These are phyloP conservation scores for Coregonus clupeaformis DNA, from an alignment of 2,113 vertebrate species.

Conservation along the genomic window DNA sequence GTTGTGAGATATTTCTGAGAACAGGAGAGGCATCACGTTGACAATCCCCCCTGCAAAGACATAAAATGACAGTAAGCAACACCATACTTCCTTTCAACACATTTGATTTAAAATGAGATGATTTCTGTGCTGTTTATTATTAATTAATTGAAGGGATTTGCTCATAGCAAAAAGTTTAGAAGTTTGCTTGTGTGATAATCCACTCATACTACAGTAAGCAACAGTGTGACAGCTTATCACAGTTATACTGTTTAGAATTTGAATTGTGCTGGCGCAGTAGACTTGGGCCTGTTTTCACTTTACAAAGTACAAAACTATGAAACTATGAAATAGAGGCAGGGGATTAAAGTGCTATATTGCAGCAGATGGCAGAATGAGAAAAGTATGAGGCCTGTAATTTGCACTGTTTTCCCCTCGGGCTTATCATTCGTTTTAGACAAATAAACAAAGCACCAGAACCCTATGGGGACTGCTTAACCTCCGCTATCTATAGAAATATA, in stretches of 20 bases:
- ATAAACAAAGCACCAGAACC: background rate
- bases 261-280: conserved; percentile 20
- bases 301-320: conserved; percentile 19
- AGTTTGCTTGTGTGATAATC: too few relatives aligned
- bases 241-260: conserved; percentile 6
- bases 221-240: too few relatives aligned
- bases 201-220: too few relatives aligned
- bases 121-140: too few relatives aligned
- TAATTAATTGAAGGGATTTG: too few relatives aligned
- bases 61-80: conserved; percentile 21
- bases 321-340: conserved; percentile 29
- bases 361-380: conserved; percentile 41
- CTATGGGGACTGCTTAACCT: conserved; percentile 1
- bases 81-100: background rate
- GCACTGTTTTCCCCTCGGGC: background rate
- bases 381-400: conserved; percentile 47
- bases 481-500: background rate
- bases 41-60: conserved; percentile 67
- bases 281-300: conserved; percentile 17
- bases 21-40: conserved; percentile 74
- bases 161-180: too few relatives aligned
- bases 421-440: conserved; percentile 7
- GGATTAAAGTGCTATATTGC: conserved; percentile 24
- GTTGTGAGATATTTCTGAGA: conserved; percentile 71
- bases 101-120: too few relatives aligned